Evolutionary conservation across 2,888 invertebrate species (phyloP).

Genomic region (Macroteleia sp.): DNA sequence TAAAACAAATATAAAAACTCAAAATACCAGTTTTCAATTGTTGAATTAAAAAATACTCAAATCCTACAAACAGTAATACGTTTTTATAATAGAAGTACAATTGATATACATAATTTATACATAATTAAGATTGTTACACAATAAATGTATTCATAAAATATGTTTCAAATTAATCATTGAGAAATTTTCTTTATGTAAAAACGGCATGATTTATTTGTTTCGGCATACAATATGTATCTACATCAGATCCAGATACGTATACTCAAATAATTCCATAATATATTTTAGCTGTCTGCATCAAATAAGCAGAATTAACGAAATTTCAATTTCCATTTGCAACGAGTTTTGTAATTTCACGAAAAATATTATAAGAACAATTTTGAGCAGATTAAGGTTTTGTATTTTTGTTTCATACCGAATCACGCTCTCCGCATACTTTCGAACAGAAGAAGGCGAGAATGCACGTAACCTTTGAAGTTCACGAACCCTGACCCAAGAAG

Average conservation of each 20-base stretch:
- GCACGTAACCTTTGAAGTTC: slow-evolving; percentile 61
- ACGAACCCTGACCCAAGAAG: slow-evolving; percentile 59
- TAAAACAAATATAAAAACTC: too few relatives aligned
- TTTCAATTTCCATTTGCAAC: slow-evolving; percentile 18
- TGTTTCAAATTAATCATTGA: too few relatives aligned
- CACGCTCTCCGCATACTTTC: slow-evolving; percentile 44
- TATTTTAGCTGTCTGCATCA: neutral
- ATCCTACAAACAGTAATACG: too few relatives aligned
- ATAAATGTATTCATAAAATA: too few relatives aligned
- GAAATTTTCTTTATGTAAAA: too few relatives aligned
- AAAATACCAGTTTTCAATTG: too few relatives aligned
- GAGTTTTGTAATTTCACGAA: slow-evolving; percentile 24
- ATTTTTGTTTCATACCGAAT: slow-evolving; percentile 34
- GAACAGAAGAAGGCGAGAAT: slow-evolving; percentile 52
- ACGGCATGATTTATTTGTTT: too few relatives aligned
- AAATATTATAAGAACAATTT: slow-evolving; percentile 35
- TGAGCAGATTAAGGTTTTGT: slow-evolving; percentile 29
- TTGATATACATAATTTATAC: too few relatives aligned
- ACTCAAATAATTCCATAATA: slow-evolving; percentile 10
- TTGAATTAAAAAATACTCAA: too few relatives aligned
- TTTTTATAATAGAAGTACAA: too few relatives aligned
- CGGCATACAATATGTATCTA: too few relatives aligned
- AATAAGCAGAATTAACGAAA: slow-evolving; percentile 4
- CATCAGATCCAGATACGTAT: neutral
- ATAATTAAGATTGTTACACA: too few relatives aligned